These are phyloP conservation scores for Amblyteles armatorius DNA, from an alignment of 2,888 invertebrate species.

Conservation along the genomic window DNA sequence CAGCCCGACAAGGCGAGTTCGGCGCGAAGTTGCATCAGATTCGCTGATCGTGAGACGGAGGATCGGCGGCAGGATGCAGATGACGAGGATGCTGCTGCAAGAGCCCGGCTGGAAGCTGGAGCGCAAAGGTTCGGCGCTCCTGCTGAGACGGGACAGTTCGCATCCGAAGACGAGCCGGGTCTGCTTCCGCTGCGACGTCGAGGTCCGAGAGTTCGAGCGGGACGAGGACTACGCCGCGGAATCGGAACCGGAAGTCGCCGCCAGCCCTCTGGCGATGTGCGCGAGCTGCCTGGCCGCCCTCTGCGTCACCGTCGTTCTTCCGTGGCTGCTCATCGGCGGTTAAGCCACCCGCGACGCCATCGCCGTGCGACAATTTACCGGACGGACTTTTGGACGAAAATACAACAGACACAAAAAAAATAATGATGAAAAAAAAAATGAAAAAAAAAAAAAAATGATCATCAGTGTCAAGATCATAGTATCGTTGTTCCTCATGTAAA, in stretches of 20 bases:
- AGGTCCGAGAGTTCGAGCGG: slow-evolving; percentile 86
- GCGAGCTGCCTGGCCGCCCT: slow-evolving; percentile 86
- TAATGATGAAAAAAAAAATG: not conserved
- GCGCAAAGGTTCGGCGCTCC: slow-evolving; percentile 80
- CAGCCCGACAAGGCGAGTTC: not conserved
- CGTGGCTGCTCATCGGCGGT: slow-evolving; percentile 85
- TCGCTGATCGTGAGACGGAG: not conserved
- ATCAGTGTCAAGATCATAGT: not conserved
- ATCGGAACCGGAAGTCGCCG: slow-evolving; percentile 77
- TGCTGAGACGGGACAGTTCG: slow-evolving; percentile 80
- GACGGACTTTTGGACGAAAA: slow-evolving; percentile 3
- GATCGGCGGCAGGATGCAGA: slow-evolving; percentile 72
- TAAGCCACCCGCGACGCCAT: slow-evolving; percentile 66
- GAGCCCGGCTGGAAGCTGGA: slow-evolving; percentile 83
- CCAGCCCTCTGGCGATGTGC: slow-evolving; percentile 84
- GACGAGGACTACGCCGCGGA: slow-evolving; percentile 85
- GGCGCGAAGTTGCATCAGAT: not conserved
- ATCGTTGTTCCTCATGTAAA: slow-evolving; percentile 10
- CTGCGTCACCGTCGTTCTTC: slow-evolving; percentile 85
- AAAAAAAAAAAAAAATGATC: slow-evolving; percentile 3
- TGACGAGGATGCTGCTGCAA: slow-evolving; percentile 81
- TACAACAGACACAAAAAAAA: not conserved
- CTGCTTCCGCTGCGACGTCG: slow-evolving; percentile 86
- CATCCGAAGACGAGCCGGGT: slow-evolving; percentile 83
- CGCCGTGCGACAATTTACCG: slow-evolving; percentile 2